These are phyloP conservation scores for Ochropleura leucogaster DNA, from an alignment of 2,888 invertebrate genomes.

Conservation along the genomic window DNA sequence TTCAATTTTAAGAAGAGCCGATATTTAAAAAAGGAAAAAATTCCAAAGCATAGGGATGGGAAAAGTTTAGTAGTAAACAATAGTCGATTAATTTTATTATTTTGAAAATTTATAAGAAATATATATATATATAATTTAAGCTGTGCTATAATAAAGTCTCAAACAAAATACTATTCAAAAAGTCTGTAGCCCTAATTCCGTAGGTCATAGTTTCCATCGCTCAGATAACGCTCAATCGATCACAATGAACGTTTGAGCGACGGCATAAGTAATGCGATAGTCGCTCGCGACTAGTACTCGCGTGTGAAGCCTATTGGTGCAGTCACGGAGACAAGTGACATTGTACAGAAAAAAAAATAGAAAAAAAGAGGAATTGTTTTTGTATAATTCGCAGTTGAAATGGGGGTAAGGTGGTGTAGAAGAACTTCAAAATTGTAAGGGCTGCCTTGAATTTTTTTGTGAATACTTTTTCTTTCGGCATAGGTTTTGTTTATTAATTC, in stretches of 20 bases:
- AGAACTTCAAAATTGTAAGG: too few species aligned
- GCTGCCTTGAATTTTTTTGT: too few species aligned
- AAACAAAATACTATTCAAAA: slow-evolving; percentile 11
- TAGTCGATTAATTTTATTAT: not conserved
- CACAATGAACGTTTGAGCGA: slow-evolving; percentile 63
- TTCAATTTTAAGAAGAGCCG: not conserved
- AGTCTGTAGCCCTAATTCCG: slow-evolving; percentile 27
- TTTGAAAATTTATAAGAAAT: not conserved
- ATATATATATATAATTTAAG: not conserved
- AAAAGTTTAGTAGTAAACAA: not conserved
- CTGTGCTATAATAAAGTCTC: not conserved
- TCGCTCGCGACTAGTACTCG: slow-evolving; percentile 50
- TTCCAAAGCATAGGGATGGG: not conserved
- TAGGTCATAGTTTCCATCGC: slow-evolving; percentile 60
- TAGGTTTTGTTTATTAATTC: not conserved
- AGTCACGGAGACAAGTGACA: slow-evolving; percentile 40
- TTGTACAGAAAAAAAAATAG: not conserved
- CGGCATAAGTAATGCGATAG: slow-evolving; percentile 53
- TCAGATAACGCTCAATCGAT: slow-evolving; percentile 63
- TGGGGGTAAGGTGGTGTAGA: not conserved
- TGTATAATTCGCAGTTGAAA: too few species aligned
- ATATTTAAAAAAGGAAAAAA: too few species aligned
- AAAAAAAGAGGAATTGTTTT: not conserved
- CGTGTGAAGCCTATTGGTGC: slow-evolving; percentile 49
- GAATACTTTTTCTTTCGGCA: not conserved